Evolutionary conservation across 2,797 vertebrate species (phyloP).

Genomic region (Melopsittacus undulatus): DNA sequence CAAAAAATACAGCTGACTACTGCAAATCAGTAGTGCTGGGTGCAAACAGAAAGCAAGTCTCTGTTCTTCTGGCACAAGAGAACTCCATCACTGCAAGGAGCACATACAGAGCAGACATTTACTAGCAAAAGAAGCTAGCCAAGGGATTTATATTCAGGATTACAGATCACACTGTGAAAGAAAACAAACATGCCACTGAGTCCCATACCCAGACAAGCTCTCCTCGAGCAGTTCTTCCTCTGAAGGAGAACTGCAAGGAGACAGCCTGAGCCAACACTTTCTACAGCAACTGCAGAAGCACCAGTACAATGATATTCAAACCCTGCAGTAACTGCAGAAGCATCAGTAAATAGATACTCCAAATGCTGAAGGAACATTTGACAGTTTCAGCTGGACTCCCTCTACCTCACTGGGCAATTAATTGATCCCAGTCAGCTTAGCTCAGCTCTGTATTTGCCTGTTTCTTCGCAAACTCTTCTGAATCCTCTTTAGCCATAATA

Average conservation of each 20-base stretch:
- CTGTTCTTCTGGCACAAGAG: conserved; percentile 33
- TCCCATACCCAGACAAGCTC: conserved; percentile 14
- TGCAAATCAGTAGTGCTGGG: not conserved
- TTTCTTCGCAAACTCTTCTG: not conserved
- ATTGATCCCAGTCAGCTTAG: not conserved
- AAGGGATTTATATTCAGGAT: conserved; percentile 21
- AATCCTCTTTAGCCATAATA: not conserved
- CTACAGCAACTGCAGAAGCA: conserved; percentile 58
- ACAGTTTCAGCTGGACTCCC: not conserved
- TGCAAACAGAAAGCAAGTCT: conserved; percentile 40
- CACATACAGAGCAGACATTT: conserved; percentile 32
- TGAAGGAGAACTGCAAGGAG: conserved; percentile 40
- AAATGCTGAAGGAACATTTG: not conserved
- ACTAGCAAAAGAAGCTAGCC: not conserved
- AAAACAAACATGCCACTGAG: not conserved
- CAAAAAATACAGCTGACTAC: conserved; percentile 3
- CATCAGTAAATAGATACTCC: conserved; percentile 20
- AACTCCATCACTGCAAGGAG: not conserved
- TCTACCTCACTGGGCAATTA: not conserved
- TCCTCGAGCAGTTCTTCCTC: not conserved
- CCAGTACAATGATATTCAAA: not conserved
- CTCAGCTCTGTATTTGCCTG: not conserved
- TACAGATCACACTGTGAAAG: not conserved
- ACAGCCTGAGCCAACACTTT: conserved; percentile 49
- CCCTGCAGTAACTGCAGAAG: conserved; percentile 25